A percentile compares a stretch with the other conserved stretches of the same genome.
These are phyloP conservation scores for Oriolus oriolus DNA, from an alignment of 2,113 vertebrate genomes.

Conservation along the genomic window DNA sequence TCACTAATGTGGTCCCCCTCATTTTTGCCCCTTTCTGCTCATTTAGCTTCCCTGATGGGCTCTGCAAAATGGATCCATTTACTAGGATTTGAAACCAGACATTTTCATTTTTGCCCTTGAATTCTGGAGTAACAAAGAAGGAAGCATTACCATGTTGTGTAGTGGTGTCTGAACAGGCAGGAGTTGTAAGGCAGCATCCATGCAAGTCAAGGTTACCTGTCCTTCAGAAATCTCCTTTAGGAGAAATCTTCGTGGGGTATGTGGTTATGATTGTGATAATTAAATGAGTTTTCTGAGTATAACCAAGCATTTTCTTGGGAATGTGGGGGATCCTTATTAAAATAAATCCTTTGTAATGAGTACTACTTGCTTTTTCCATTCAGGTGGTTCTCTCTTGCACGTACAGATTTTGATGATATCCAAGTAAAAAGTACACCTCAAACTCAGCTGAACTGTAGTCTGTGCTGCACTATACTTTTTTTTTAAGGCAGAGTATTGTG, in stretches of 20 bases:
- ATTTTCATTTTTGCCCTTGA: not conserved
- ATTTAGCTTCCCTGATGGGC: not conserved
- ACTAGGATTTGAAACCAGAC: not conserved
- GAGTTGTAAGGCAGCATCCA: not conserved
- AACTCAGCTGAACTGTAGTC: not conserved
- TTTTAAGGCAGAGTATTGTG: not conserved
- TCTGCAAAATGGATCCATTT: not conserved
- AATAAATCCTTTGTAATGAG: not conserved
- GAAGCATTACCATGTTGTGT: fast-evolving
- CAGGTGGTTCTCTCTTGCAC: not conserved
- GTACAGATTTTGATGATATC: not conserved
- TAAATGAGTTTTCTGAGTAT: not conserved
- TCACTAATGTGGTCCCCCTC: not conserved
- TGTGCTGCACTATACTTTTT: not conserved
- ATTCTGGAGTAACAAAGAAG: not conserved
- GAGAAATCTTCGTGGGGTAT: not conserved
- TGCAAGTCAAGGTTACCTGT: not conserved
- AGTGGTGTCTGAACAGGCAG: not conserved
- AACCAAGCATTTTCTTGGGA: not conserved
- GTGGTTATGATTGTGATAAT: not conserved
- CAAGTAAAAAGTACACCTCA: not conserved
- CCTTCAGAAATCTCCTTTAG: not conserved
- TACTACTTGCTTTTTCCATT: not conserved
- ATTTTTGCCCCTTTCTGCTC: not conserved
- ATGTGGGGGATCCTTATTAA: fast-evolving